Percentiles rank a stretch among this genome's conserved stretches.
These are phyloP conservation scores for Nephrotoma flavescens DNA, from an alignment of 2,888 invertebrate genomes.

Conservation along the genomic window DNA sequence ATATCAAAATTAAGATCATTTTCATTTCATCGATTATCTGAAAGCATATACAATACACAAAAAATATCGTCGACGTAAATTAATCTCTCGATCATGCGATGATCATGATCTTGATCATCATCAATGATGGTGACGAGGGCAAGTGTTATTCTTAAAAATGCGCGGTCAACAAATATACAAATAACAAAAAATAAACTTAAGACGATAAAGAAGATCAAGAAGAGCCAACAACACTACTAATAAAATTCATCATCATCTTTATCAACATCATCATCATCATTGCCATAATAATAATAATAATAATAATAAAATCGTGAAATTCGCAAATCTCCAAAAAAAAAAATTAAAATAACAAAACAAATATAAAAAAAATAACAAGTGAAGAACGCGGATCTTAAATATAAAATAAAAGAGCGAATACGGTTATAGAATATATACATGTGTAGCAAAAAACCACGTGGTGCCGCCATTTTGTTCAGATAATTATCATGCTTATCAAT, in stretches of 20 bases:
- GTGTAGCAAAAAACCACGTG: neutral
- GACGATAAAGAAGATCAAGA: neutral
- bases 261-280: neutral
- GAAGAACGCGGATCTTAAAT: neutral
- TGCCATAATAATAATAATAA: neutral
- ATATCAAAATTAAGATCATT: neutral
- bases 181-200: neutral
- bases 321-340: neutral
- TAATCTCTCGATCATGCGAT: neutral
- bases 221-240: neutral
- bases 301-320: neutral
- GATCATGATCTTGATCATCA: neutral
- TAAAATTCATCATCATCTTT: neutral
- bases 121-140: neutral
- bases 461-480: neutral
- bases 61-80: neutral
- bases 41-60: neutral
- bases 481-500: neutral
- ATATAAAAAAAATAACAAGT: neutral
- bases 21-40: neutral
- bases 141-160: neutral
- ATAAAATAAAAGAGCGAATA: neutral
- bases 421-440: neutral
- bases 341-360: neutral
- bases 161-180: neutral